These are phyloP conservation scores for Phrynosoma platyrhinos DNA, from an alignment of 2,113 vertebrate genomes.

Conservation along the genomic window DNA sequence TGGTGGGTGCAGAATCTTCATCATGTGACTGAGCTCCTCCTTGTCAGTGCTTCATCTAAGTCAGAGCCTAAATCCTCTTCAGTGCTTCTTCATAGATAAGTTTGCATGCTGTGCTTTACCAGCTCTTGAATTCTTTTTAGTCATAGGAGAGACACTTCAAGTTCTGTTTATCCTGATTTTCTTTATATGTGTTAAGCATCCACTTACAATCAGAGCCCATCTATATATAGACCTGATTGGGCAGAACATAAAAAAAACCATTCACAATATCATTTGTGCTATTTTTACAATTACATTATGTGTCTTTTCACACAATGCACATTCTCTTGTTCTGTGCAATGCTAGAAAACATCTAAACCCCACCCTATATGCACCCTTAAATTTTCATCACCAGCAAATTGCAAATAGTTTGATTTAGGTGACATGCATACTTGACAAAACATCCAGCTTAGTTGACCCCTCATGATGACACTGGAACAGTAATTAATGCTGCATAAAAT, in stretches of 20 bases:
- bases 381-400: slow-evolving; percentile 43
- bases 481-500: slow-evolving; percentile 57
- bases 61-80: not conserved
- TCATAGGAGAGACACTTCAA: not conserved
- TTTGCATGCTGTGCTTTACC: not conserved
- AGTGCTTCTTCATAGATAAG: not conserved
- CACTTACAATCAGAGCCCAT: not conserved
- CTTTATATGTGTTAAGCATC: not conserved
- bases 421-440: slow-evolving; percentile 2
- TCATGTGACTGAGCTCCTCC: not conserved
- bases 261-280: not conserved
- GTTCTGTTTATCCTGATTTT: not conserved
- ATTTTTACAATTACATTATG: not conserved
- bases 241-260: not conserved
- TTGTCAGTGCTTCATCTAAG: not conserved
- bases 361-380: not conserved
- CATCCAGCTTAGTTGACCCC: slow-evolving; percentile 18
- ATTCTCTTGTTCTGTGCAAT: not conserved
- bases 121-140: not conserved
- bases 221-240: not conserved
- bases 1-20: not conserved
- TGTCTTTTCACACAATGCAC: not conserved
- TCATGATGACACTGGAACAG: slow-evolving; percentile 41
- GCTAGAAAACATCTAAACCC: not conserved
- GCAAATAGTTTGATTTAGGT: slow-evolving; percentile 9